phyloP scores from a whole-genome alignment of 2,888 invertebrate species.

The Pogonocherus hispidulus region DNA sequence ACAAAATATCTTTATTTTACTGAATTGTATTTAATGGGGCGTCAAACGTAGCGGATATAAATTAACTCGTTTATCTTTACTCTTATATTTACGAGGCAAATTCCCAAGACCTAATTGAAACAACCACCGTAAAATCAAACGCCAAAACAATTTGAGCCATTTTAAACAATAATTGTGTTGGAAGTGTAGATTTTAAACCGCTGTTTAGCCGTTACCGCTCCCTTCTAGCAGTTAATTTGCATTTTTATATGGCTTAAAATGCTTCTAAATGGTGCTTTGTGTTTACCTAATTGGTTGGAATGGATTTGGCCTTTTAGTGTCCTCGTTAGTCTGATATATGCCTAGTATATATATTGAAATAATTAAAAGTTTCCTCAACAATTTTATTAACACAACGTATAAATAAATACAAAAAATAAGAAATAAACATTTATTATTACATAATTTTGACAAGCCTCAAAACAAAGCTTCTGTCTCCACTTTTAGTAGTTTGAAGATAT shows the following conservation, averaged over 20 bases:
- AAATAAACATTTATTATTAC: no score
- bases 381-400: no score
- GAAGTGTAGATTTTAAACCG: neutral
- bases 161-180: conserved; percentile 2
- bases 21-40: neutral
- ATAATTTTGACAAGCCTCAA: no score
- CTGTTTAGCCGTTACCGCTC: neutral
- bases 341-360: no score
- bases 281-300: neutral
- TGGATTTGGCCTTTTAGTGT: neutral
- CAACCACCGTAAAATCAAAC: conserved; percentile 9
- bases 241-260: conserved; percentile 8
- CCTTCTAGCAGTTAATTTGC: conserved; percentile 8
- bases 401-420: no score
- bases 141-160: conserved; percentile 11
- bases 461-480: no score
- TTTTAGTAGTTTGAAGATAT: no score
- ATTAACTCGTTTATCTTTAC: neutral
- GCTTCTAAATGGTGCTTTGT: neutral
- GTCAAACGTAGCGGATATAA: neutral
- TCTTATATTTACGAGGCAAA: neutral
- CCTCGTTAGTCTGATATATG: neutral
- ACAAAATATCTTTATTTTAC: no score
- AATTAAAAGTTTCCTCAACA: no score
- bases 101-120: neutral